Evolutionary conservation across 2,888 invertebrate genomes (phyloP).

Genomic region (Lasioglossum morio): DNA sequence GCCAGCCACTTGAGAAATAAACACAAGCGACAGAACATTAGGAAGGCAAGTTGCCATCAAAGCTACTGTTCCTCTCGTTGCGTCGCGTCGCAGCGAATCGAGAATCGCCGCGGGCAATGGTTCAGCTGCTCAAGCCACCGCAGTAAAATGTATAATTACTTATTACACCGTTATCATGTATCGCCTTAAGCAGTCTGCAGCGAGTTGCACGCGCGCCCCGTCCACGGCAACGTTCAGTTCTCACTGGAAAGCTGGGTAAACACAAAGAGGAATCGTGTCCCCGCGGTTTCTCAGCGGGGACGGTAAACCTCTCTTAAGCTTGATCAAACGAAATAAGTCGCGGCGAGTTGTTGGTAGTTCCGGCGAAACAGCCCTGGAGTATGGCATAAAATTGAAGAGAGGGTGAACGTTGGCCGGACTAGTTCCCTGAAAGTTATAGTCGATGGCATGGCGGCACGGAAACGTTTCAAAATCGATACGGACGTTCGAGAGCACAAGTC

Average conservation of each 20-base stretch:
- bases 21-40: background rate
- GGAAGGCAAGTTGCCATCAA: background rate
- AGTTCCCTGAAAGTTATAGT: background rate
- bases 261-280: constrained; percentile 6
- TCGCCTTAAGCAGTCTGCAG: constrained; percentile 33
- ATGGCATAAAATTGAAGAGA: background rate
- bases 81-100: background rate
- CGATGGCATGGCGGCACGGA: background rate
- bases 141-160: constrained; percentile 48
- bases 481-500: background rate
- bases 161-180: constrained; percentile 52
- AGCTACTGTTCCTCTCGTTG: background rate
- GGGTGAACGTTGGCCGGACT: background rate
- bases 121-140: background rate
- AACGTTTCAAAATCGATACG: constrained; percentile 18
- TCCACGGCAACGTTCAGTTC: constrained; percentile 14
- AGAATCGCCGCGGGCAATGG: background rate
- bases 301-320: constrained; percentile 25
- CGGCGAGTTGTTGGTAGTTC: background rate
- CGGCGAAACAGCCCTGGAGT: background rate
- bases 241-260: constrained; percentile 1
- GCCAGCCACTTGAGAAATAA: background rate
- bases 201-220: constrained; percentile 12
- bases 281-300: constrained; percentile 19
- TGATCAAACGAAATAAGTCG: constrained; percentile 39